Base-by-base conservation (phyloP, 2,797 vertebrate species). In the Siniperca undulata region DNA sequence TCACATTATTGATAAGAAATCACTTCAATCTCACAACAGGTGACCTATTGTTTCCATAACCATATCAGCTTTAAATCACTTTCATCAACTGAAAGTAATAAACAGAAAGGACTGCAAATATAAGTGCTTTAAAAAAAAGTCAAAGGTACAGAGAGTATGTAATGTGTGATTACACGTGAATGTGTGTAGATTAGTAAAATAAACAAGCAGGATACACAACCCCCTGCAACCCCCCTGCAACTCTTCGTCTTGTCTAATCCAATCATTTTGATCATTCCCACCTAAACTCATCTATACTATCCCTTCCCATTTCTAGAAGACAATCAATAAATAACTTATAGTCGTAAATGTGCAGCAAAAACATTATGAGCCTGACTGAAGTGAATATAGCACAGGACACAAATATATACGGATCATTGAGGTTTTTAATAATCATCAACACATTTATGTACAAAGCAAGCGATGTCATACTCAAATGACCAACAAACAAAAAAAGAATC, bases 381-480 rank as follows among this genome's bases (percentile, higher is more conserved):
- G 64, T 30, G 17, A 82, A 40, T 13, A 80, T 1, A 77, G 5
- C 52, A 86, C 27, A 78, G 20, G 17, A 70, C 46, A 89, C 55
- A 30, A 12, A 50, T 36, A 24, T 30, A 36, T 90, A 92, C 59
- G 86, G 86, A 89, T 94, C 70, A 91, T 88, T 92, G 87, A 92
- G 80, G 93, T 93, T 95, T 95, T 96, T 96, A 95, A 95, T 96
- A 95, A 96, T 94, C 91, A 90, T 94, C 92, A 95, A 93, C 94
- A 96, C 94, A 92, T 94, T 91, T 96, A 95, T 96, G 88, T 96
- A 97, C 95, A 97, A 95, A 95, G 95, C 95, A 96, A 94, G 95
- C 93, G 55, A 92, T 89, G 88, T 90, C 88, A 90, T 93, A 89
- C 83, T 90, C 59, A 86, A 93, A 92, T 88, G 84, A 90, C 86